Base-by-base conservation (phyloP, 2,113 vertebrate species). In the Piliocolobus tephrosceles region DNA sequence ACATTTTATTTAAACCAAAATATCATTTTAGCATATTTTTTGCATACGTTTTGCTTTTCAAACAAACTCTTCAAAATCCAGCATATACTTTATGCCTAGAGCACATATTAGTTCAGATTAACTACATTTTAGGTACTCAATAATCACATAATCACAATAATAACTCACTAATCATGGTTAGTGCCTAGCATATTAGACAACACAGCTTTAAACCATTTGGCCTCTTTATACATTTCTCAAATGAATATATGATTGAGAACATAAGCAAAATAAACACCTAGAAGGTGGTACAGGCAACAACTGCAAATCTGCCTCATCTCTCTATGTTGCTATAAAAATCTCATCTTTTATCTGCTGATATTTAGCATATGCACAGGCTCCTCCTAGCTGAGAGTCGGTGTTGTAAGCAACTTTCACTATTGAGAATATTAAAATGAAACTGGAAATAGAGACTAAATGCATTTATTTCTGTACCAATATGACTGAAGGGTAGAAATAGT, bases 401-500 rank as follows among this genome's bases (percentile, higher is more conserved):
- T 40, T 70, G 3, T 81, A 38, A 91, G 52, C 52, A 82, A 55
- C 17, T 94, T 50, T 43, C 40, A 57, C 55, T 81, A 13, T 4
- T 84, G 64, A 95, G 43, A 86, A 92, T 2, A 35, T n/a, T 78
- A 88, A 90, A 93, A 89, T 40, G 83, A 8, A 84, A 81, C 20
- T 61, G 43, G 25, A 80, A 87, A 35, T 76, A 18, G 13, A 92
- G 55, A 91, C 55, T 32, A 81, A 96, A 14, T 64, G 30, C 52
- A 73, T 84, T 89, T 87, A 80, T 93, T 91, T 95, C 47, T 89
- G 1, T 78, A 84, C 17, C 52, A 50, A 73, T 75, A 90, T 87
- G 52, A 57, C 43, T 76, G 23, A 83, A 83, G 61, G 25, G 8
- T 78, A 80, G 13, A 52, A 89, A 50, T 6, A 30, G 50, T 85